phyloP scores from a whole-genome alignment of 2,888 invertebrate species.

The Allolobophora icterica region DNA sequence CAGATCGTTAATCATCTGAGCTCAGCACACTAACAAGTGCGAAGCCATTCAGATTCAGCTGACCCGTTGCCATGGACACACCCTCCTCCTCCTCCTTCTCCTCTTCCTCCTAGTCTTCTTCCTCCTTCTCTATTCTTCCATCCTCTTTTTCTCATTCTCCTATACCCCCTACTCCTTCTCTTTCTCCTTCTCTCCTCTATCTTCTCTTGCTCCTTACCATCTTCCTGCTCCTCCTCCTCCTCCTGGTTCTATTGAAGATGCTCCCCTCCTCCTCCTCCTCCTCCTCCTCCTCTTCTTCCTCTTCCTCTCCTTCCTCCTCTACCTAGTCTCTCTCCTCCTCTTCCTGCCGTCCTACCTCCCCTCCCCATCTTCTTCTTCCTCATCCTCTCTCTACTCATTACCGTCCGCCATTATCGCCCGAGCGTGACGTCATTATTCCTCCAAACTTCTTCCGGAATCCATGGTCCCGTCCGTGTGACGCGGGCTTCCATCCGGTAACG shows the following conservation, averaged over 20 bases:
- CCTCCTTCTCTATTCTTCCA: neutral
- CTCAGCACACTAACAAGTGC: too few relatives aligned
- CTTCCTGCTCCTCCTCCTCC: too few relatives aligned
- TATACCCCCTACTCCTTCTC: neutral
- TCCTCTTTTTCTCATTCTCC: neutral
- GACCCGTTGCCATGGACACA: neutral
- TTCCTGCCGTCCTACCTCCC: too few relatives aligned
- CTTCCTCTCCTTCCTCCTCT: too few relatives aligned
- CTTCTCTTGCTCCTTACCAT: too few relatives aligned
- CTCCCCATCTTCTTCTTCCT: neutral
- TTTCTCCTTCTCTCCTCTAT: too few relatives aligned
- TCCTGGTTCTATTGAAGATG: too few relatives aligned
- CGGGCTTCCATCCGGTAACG: neutral
- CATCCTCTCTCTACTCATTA: neutral
- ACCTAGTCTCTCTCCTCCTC: neutral
- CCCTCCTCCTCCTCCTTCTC: neutral
- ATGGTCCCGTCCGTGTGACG: neutral
- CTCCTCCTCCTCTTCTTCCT: too few relatives aligned
- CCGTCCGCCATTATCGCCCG: neutral
- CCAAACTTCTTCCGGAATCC: neutral
- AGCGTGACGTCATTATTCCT: conserved; percentile 25
- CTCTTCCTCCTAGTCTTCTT: neutral
- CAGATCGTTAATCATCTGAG: too few relatives aligned
- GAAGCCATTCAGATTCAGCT: neutral
- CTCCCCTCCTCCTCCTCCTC: too few relatives aligned